These are phyloP conservation scores for Grus americana DNA, from an alignment of 2,113 vertebrate species.

Conservation along the genomic window DNA sequence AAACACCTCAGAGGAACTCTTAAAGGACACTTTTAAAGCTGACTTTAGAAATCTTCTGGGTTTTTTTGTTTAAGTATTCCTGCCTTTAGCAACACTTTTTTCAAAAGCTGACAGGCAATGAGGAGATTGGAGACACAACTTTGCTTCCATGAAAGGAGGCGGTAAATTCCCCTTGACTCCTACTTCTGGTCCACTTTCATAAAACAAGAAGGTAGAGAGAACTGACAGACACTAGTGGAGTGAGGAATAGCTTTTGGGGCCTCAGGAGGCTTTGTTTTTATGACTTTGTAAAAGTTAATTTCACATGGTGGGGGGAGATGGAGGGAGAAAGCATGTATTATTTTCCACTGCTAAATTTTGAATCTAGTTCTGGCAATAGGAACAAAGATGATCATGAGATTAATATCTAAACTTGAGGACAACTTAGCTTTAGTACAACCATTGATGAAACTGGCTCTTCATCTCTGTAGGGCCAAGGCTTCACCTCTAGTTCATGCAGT, in stretches of 20 bases:
- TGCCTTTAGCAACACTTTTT: constrained; percentile 15
- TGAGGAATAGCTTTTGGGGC: neutral
- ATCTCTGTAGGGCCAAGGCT: neutral
- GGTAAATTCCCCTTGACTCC: neutral
- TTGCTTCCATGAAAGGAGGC: constrained; percentile 9
- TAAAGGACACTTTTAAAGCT: constrained; percentile 24
- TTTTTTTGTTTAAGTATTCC: neutral
- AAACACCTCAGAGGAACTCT: constrained; percentile 38
- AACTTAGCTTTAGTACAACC: neutral
- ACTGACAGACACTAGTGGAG: neutral
- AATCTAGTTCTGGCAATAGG: neutral
- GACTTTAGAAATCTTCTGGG: neutral
- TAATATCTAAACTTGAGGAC: neutral
- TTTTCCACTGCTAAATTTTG: neutral
- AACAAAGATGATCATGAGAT: neutral
- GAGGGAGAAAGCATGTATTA: neutral
- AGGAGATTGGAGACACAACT: neutral
- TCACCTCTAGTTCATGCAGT: neutral
- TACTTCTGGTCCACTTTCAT: rapidly evolving
- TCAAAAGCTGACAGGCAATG: neutral
- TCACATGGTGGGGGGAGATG: neutral
- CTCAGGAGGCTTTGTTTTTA: neutral
- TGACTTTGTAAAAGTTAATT: neutral
- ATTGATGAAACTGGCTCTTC: neutral
- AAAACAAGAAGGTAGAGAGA: neutral